Evolutionary conservation across 2,113 vertebrate genomes (phyloP).

Genomic region (Aegotheles bennettii): DNA sequence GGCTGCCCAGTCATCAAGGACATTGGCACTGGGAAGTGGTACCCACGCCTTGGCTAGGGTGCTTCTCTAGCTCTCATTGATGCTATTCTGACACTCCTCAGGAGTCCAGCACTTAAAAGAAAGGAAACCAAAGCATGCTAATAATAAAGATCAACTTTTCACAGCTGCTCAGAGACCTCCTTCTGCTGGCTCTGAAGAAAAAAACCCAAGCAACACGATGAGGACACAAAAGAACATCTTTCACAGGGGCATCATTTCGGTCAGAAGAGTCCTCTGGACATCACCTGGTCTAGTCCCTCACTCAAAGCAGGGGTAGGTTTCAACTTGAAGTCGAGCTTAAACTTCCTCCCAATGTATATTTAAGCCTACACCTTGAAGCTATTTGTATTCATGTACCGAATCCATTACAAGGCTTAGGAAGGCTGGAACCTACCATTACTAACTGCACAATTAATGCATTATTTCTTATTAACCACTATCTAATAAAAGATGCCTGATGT

Average conservation of each 20-base stretch:
- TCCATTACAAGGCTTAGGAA: not conserved
- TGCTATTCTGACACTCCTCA: not conserved
- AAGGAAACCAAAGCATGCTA: not conserved
- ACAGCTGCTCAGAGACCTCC: not conserved
- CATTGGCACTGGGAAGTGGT: accelerated
- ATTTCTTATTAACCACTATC: not conserved
- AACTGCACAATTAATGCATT: not conserved
- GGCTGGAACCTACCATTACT: not conserved
- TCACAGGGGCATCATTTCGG: not conserved
- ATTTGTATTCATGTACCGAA: not conserved
- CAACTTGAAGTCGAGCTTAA: not conserved
- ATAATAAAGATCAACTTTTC: not conserved
- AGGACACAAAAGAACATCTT: accelerated
- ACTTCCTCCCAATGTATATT: not conserved
- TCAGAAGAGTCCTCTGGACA: not conserved
- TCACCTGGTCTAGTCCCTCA: not conserved
- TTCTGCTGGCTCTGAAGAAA: not conserved
- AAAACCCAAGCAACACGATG: not conserved
- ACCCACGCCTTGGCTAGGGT: not conserved
- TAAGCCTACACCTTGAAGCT: not conserved
- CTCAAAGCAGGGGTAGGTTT: not conserved
- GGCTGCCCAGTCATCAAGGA: not conserved
- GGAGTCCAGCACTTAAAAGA: not conserved
- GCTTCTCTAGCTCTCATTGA: not conserved
- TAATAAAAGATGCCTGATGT: not conserved